Evolutionary conservation across 2,113 vertebrate species (phyloP).

Genomic region (Lepus americanus): DNA sequence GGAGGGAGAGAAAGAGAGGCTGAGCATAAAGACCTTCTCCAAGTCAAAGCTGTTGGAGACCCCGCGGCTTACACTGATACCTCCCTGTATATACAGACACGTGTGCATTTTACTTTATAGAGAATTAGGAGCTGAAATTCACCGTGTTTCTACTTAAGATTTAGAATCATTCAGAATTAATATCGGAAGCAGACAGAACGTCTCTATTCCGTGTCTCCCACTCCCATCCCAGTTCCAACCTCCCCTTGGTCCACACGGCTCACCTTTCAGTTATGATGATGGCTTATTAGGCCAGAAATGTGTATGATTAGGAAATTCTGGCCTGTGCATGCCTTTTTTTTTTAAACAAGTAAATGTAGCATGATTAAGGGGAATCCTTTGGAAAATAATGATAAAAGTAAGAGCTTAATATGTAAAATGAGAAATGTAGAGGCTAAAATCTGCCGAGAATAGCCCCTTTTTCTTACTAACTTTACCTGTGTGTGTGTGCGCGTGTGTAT

Average conservation of each 20-base stretch:
- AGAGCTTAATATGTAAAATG: not conserved
- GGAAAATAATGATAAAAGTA: slow-evolving; percentile 22
- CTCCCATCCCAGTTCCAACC: not conserved
- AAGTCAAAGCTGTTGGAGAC: not conserved
- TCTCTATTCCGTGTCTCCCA: not conserved
- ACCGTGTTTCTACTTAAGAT: not conserved
- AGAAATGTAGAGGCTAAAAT: not conserved
- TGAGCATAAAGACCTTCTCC: not conserved
- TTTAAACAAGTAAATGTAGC: slow-evolving; percentile 19
- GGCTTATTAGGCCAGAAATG: not conserved
- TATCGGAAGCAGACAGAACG: not conserved
- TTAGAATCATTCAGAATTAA: not conserved
- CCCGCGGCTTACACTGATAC: not conserved
- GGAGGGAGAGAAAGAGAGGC: not conserved
- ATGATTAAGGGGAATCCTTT: slow-evolving; percentile 9
- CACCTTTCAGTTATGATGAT: not conserved
- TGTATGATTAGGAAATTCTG: not conserved
- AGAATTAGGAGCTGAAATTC: not conserved
- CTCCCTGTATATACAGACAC: not conserved
- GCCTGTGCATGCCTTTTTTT: not conserved
- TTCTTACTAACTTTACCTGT: not conserved
- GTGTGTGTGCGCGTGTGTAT: not conserved
- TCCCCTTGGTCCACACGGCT: not conserved
- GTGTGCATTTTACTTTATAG: not conserved
- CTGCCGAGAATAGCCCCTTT: not conserved